Base-by-base conservation (phyloP, 2,113 vertebrate species). In the Prunella himalayana region DNA sequence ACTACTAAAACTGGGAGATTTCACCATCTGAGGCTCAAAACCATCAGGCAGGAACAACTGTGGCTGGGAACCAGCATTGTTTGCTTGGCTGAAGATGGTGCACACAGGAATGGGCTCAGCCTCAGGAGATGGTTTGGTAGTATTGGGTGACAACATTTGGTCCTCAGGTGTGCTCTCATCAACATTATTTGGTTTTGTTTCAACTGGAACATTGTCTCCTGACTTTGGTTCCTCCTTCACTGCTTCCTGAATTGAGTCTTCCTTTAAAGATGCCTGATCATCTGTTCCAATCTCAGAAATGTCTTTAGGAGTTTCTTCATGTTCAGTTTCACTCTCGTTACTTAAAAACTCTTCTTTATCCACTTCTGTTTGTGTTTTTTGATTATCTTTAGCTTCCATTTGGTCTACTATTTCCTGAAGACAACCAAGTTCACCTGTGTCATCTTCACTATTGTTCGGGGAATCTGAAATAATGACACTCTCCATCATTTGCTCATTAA, bases 401-500 rank as follows among this genome's bases (percentile, higher is more conserved):
- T 98, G 97, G 72, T 98, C 98, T 35, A 98, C 95, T 18, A 95
- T 96, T 9, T 98, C 98, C 78, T 96, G 98, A 53, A 99, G 94
- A 25, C 98, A 98, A 60, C 99, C 99, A 15, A 99, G 98, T 24
- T 99, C 99, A 23, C 98, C 98, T 0, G 97, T 96, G 9, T 99
- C 99, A 22, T 99, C 99, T 80, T 99, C 99, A 6, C 99, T 99
- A 82, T 99, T 98, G 79, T 98, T 99, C 2, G 99, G 99, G 1
- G 99, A 99, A 97, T 99, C 99, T 1, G 99, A 99, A 86, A 99
- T 99, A 95, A 99, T 98, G 70, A 99, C 99, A 5, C 99, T 99
- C 79, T 99, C 99, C 99, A 99, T 99, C 99, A 99, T 99, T 78
- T 99, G 99, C 53, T 99, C 99, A 7, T 98, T 99, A 18, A 99